These are phyloP conservation scores for Digitonthophagus gazella DNA, from an alignment of 2,888 invertebrate species.

Conservation along the genomic window DNA sequence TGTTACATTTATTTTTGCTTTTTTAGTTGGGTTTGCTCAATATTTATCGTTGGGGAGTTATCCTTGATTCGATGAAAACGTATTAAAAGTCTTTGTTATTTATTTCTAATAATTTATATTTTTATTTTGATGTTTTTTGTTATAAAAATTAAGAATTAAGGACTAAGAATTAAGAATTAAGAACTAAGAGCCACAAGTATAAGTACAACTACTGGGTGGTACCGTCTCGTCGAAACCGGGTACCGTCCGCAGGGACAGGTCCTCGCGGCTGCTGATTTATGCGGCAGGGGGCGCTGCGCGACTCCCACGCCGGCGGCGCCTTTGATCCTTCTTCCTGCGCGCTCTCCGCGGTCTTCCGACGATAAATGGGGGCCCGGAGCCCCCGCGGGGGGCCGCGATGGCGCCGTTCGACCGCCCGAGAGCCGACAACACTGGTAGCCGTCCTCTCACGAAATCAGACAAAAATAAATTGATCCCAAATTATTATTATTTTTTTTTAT, in stretches of 20 bases:
- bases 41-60: too few relatives aligned
- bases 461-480: too few relatives aligned
- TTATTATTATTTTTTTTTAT: too few relatives aligned
- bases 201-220: background rate
- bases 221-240: background rate
- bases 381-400: background rate
- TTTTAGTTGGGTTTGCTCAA: too few relatives aligned
- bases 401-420: background rate
- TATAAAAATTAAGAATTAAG: too few relatives aligned
- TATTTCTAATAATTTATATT: too few relatives aligned
- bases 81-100: too few relatives aligned
- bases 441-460: background rate
- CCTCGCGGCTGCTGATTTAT: background rate
- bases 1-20: too few relatives aligned
- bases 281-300: background rate
- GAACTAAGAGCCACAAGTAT: too few relatives aligned
- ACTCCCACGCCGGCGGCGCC: background rate
- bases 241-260: background rate
- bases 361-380: background rate
- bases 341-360: background rate
- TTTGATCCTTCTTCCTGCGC: background rate
- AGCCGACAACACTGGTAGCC: background rate
- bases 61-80: too few relatives aligned
- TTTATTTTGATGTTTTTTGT: too few relatives aligned
- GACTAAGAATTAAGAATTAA: too few relatives aligned